A percentile compares a stretch with the other conserved stretches of the same genome.
Conservation (phyloP, 1,140 invertebrate genomes). For the Drosophila chauvacae region DNA sequence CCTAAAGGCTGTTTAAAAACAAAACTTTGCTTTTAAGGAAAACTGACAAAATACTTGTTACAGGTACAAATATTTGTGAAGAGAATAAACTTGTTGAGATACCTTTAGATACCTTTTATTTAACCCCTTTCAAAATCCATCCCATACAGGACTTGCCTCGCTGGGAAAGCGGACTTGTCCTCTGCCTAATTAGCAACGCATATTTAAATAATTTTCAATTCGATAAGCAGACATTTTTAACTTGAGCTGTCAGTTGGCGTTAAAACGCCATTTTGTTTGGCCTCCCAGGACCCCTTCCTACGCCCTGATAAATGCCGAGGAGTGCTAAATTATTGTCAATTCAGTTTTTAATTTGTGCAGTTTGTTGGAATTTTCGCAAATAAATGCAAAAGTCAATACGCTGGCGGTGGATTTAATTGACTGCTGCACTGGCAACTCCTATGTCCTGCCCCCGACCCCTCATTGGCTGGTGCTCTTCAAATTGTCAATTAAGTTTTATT, state of each 20-base stretch:
- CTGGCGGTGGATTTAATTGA: constrained; percentile 65
- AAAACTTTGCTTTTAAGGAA: not conserved
- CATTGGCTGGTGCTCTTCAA: constrained; percentile 61
- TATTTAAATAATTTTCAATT: constrained; percentile 84
- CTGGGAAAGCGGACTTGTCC: constrained; percentile 56
- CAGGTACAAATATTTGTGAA: not conserved
- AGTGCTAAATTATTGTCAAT: constrained; percentile 81
- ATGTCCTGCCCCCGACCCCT: too few relatives aligned
- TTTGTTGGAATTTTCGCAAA: constrained; percentile 71
- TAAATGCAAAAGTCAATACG: constrained; percentile 75
- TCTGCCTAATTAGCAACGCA: constrained; percentile 82
- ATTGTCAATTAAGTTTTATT: constrained; percentile 84
- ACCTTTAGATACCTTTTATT: not conserved
- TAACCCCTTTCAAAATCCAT: not conserved
- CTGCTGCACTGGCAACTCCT: constrained; percentile 54
- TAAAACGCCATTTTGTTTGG: constrained; percentile 81
- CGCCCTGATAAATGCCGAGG: constrained; percentile 65
- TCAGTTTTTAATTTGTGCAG: constrained; percentile 79
- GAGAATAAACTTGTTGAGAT: not conserved
- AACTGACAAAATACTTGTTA: fast-evolving
- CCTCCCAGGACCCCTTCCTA: constrained; percentile 19
- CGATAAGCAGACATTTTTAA: constrained; percentile 84
- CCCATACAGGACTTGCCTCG: not conserved
- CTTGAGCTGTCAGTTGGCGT: constrained; percentile 82
- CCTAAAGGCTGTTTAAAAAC: fast-evolving